Evolutionary conservation across 2,888 invertebrate species (phyloP), one percentile per base, ranked within the genome.

Genomic region (Tolmerus cingulatus): DNA sequence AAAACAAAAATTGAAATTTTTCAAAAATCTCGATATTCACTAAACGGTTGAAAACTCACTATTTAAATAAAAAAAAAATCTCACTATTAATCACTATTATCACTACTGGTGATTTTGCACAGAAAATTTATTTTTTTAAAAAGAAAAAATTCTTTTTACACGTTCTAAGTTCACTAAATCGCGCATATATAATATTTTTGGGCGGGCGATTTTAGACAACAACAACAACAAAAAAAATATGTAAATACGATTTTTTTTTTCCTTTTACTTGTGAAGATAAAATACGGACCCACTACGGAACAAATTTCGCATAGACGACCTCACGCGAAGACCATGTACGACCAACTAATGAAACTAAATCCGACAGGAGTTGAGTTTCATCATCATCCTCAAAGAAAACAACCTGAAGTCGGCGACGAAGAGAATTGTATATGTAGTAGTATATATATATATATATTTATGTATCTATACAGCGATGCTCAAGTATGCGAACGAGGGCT

Each of bases 331-430:
- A 90, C 90, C 90, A 89, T 89, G 90, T 89, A 90, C 90, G 90
- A 90, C 90, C 90, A 91, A 91, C 91, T 91, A 87, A 90, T 89
- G 90, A 89, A 90, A 90, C 89, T 88, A 89, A 90, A 90, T 90
- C 89, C 90, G 90, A 90, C 90, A 89, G 90, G 89, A 90, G 89
- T 90, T 89, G 89, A 89, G 89, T 90, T 90, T 89, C 90, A 90
- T 89, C 89, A 88, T 79, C 85, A 85, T 85, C 85, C 74, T 74
- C 85, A 74, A 85, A 19, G 85, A 85, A 85, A 85, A 74, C 82
- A 82, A 82, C 82, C 57, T 66, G 66, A 66, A 66, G 78, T 43
- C 78, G 82, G 40, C 66, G 43, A 57, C 66, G 37, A 78, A 46
- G 57, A 55, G 5, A 23, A 37, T n/a, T 57, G 55, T 37, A 5